phyloP scores from a whole-genome alignment of 2,797 vertebrate genomes.

The Hapalemur alaotrensis region DNA sequence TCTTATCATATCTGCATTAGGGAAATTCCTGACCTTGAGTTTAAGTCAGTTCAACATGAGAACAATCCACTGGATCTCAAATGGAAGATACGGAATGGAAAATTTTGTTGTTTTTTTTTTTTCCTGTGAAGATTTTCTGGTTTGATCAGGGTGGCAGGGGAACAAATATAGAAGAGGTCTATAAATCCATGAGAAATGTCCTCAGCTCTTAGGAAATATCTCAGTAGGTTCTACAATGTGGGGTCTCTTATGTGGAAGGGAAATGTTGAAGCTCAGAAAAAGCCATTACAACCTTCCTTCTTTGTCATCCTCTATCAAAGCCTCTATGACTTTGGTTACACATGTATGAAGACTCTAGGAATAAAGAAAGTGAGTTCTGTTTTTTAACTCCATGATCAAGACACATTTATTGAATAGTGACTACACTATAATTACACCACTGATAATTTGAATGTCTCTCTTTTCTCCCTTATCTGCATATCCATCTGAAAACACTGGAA shows the following conservation, averaged over 20 bases:
- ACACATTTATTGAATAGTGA: background rate
- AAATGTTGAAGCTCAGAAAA: background rate
- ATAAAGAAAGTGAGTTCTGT: background rate
- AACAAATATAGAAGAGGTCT: background rate
- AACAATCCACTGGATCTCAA: constrained; percentile 2
- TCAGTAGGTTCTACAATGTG: background rate
- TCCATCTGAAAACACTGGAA: background rate
- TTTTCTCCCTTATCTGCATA: background rate
- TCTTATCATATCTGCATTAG: background rate
- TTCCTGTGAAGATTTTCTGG: constrained; percentile 30
- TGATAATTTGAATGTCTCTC: background rate
- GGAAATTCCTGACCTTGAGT: constrained; percentile 19
- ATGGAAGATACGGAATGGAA: background rate
- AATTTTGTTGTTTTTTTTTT: background rate
- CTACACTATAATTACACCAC: background rate
- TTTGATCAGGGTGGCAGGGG: background rate
- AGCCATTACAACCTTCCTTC: background rate
- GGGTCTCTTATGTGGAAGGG: background rate
- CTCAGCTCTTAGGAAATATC: background rate
- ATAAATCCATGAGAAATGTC: background rate
- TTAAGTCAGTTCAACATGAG: background rate
- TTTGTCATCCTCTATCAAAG: too few species aligned
- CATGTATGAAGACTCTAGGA: background rate
- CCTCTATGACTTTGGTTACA: background rate
- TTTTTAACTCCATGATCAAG: background rate